These are phyloP conservation scores for Eufriesea mexicana DNA, from an alignment of 1,140 invertebrate genomes.

Conservation along the genomic window DNA sequence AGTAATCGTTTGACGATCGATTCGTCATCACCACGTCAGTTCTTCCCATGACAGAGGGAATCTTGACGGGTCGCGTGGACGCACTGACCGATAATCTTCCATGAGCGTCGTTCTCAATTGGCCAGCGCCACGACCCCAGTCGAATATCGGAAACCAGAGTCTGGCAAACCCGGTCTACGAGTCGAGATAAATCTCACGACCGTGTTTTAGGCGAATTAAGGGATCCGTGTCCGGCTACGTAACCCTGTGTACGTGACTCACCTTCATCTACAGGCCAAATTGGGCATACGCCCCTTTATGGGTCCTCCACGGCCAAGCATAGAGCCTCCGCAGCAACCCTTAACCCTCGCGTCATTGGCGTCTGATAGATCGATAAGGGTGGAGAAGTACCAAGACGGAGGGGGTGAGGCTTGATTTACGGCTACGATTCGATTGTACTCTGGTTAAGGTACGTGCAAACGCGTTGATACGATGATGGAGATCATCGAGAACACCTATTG, in stretches of 20 bases:
- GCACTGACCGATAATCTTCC: too few species aligned
- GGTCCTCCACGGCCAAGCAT: background rate
- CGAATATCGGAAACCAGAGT: background rate
- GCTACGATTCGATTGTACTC: background rate
- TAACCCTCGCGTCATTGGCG: background rate
- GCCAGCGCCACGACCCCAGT: background rate
- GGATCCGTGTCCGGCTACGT: background rate
- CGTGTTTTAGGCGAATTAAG: background rate
- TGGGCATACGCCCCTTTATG: background rate
- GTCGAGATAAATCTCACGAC: background rate
- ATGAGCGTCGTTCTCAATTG: background rate
- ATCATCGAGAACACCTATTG: constrained; percentile 2
- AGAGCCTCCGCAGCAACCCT: background rate
- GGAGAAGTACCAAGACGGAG: background rate
- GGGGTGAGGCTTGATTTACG: background rate
- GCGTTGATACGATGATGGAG: background rate
- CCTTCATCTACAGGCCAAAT: background rate
- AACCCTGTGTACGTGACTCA: background rate
- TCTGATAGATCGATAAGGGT: background rate
- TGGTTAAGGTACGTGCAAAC: background rate
- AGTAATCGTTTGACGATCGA: too few species aligned
- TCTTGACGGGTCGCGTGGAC: background rate
- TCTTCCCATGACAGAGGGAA: background rate
- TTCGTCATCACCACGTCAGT: too few species aligned
- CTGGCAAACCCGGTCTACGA: background rate